Base-by-base conservation (phyloP, 2,797 vertebrate genomes). In the Phoeniculus purpureus region DNA sequence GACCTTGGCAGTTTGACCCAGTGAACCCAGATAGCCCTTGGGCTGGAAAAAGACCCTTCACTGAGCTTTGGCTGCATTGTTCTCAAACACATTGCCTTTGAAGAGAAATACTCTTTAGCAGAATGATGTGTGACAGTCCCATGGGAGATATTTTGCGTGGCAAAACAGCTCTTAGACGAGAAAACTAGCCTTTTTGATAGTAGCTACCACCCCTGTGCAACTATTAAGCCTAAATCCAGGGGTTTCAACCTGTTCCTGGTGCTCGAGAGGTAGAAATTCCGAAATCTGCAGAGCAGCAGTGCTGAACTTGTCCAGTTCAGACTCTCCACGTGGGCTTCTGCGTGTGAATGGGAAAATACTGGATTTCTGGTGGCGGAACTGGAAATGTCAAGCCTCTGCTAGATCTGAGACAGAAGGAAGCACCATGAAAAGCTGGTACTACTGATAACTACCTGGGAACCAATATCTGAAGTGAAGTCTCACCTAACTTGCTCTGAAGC, bases 111-210 rank as follows among this genome's bases (percentile, higher is more conserved):
- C 25, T 6, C 0, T 48, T 59, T 59, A 59, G 22, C 21, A 59
- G 29, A 19, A 19, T 13, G 27, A 26, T 18, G 45, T 0, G 0
- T 27, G 10, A 43, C 16, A 37, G 18, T 8, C 34, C 4, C 9
- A 4, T 15, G 13, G 22, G 29, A 73, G 31, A 37, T 4, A 58
- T 22, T 26, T 31, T 50, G 51, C 9, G 9, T 32, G 64, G 10
- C 45, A 55, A 60, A 60, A 65, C 37, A 20, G 11, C 16, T 74
- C 40, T 68, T 65, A 12, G 58, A 68, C 43, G 70, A n/a, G 52
- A 70, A 54, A 74, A 9, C 13, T 25, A 37, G 34, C 13, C 2
- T 2, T 34, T 55, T 45, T 20, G 27, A 32, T 32, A 43, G 51
- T 83, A 1, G 1, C 37, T 77, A 10, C 76, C 9, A 52, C 15